Base-by-base conservation (phyloP, 1,140 invertebrate genomes). In the Octopus bimaculoides region DNA sequence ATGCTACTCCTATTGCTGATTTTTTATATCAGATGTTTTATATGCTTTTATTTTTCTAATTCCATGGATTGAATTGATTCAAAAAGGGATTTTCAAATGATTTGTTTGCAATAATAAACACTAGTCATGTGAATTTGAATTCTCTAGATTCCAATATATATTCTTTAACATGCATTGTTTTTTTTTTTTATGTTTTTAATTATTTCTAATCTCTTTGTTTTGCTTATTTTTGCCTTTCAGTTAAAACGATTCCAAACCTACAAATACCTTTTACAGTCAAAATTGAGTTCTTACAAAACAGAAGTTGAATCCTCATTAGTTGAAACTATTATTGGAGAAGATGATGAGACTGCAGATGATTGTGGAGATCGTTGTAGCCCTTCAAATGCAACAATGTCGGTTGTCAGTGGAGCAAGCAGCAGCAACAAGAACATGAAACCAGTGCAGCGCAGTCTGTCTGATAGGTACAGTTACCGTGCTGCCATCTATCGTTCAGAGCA, bases 161-260 rank as follows among this genome's bases (percentile, higher is more conserved):
- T 41, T 41, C 26, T 41, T 41, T 41, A 41, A 41, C 26, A 41
- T 41, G 26, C 26, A 41, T 41, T n/a, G n/a, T n/a, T 41, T 41
- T 41, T 41, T 41, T 41, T 41, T 41, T 41, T 2, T 2, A 41
- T 1, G 1, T 41, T 41, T 41, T 41, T 41, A 1, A 41, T 41
- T 41, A 41, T 41, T 41, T 41, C 26, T 41, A 41, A 41, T 41
- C 26, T 41, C 26, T 41, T 41, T 41, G 26, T 41, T 41, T 41
- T 41, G 3, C 26, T 41, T 41, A 12, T 17, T 41, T 78, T 52
- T 84, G 81, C 81, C 20, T 82, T 86, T 79, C 91, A 97, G 96
- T 89, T 96, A 84, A 95, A 96, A 89, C 92, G 96, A 84, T 97
- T 97, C 90, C 94, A 94, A 86, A 95, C 95, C 1, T 97, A 97